phyloP scores from a whole-genome alignment of 2,113 vertebrate species.

The Pycnonotus jocosus region DNA sequence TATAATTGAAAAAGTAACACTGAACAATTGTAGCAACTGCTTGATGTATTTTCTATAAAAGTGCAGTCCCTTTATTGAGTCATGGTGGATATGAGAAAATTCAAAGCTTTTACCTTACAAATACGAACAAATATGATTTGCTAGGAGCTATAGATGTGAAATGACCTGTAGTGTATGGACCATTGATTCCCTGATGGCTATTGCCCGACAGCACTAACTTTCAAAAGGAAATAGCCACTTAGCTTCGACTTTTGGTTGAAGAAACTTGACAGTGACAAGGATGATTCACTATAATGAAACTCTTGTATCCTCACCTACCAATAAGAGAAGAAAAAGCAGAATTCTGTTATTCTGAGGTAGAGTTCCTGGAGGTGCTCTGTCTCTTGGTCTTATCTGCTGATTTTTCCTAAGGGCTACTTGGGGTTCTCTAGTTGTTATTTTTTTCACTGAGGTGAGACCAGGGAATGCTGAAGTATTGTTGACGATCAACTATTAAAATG shows the following conservation, averaged over 20 bases:
- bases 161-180: neutral
- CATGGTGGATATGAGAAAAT: neutral
- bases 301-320: neutral
- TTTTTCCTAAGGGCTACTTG: neutral
- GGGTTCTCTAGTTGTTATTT: neutral
- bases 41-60: neutral
- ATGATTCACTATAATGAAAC: neutral
- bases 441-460: neutral
- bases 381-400: neutral
- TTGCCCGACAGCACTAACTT: neutral
- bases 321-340: neutral
- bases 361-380: neutral
- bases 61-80: neutral
- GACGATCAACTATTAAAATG: neutral
- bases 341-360: neutral
- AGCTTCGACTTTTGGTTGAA: neutral
- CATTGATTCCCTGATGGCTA: neutral
- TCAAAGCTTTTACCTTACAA: neutral
- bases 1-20: neutral
- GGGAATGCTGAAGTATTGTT: neutral
- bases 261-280: neutral
- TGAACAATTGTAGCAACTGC: neutral
- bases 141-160: neutral
- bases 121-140: neutral
- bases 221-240: neutral